A percentile compares a stretch with the other conserved stretches of the same genome.
phyloP scores from a whole-genome alignment of 2,113 vertebrate genomes.

The Electrona antarctica region DNA sequence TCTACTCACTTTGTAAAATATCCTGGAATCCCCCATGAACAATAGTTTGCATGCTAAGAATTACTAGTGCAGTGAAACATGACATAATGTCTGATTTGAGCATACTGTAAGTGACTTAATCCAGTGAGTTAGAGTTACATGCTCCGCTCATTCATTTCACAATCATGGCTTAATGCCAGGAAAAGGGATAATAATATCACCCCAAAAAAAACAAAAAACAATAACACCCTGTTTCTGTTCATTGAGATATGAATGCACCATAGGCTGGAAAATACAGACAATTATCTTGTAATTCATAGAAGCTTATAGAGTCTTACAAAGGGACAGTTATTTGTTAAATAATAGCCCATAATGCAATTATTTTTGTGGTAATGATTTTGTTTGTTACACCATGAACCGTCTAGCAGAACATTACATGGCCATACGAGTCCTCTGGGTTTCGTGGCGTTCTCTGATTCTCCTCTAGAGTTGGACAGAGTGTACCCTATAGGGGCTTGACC shows the following conservation, averaged over 20 bases:
- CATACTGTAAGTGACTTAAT: background rate
- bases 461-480: conserved; percentile 54
- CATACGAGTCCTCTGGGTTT: conserved; percentile 42
- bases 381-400: conserved; percentile 32
- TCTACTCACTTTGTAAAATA: background rate
- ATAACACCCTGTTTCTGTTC: background rate
- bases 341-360: conserved; percentile 33
- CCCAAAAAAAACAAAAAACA: background rate
- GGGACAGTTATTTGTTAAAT: conserved; percentile 1
- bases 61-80: background rate
- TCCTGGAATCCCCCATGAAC: background rate
- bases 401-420: conserved; percentile 6
- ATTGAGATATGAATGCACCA: background rate
- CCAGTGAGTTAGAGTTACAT: background rate
- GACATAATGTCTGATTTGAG: background rate
- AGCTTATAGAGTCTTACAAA: background rate
- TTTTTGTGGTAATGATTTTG: conserved; percentile 20
- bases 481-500: conserved; percentile 62
- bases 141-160: background rate
- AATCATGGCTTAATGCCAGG: background rate
- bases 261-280: background rate
- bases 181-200: background rate
- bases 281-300: background rate
- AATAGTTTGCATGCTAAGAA: background rate
- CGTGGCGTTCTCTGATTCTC: conserved; percentile 55